A percentile compares a stretch with the other conserved stretches of the same genome.
Evolutionary conservation across 2,888 invertebrate species (phyloP).

Genomic region (Xestia c-nigrum): DNA sequence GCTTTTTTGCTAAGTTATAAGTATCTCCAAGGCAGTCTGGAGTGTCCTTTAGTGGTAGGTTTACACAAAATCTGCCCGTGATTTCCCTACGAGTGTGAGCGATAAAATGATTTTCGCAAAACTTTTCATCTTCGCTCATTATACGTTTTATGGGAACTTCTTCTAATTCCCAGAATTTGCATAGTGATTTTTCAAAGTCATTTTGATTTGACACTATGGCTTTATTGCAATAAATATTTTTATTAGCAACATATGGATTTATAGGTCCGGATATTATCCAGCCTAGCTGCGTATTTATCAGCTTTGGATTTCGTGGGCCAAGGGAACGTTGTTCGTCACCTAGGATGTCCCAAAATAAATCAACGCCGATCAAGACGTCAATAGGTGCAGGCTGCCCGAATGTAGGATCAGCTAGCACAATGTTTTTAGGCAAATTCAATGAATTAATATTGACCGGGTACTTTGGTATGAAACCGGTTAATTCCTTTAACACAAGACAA

Average conservation of each 20-base stretch:
- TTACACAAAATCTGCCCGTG: constrained; percentile 58
- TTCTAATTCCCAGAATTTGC: constrained; percentile 64
- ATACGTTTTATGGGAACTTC: constrained; percentile 46
- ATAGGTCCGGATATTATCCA: constrained; percentile 66
- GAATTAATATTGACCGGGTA: neutral
- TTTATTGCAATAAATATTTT: constrained; percentile 41
- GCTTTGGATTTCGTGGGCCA: constrained; percentile 50
- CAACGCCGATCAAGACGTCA: neutral
- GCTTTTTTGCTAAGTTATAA: constrained; percentile 52
- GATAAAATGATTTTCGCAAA: constrained; percentile 61
- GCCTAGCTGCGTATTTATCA: constrained; percentile 58
- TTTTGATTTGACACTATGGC: neutral
- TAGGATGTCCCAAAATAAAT: constrained; percentile 53
- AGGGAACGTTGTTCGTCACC: constrained; percentile 56
- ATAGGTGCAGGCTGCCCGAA: neutral
- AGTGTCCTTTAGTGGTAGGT: constrained; percentile 33
- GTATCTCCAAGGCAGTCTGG: constrained; percentile 55
- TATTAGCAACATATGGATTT: neutral
- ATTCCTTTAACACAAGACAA: neutral
- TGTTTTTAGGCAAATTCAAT: neutral
- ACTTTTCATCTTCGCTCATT: constrained; percentile 42
- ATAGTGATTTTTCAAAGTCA: constrained; percentile 39
- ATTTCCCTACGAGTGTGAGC: constrained; percentile 38
- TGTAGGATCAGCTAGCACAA: neutral
- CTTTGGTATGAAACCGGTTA: neutral